Evolutionary conservation across 2,797 vertebrate genomes (phyloP).

Genomic region (Poecilia gillii): DNA sequence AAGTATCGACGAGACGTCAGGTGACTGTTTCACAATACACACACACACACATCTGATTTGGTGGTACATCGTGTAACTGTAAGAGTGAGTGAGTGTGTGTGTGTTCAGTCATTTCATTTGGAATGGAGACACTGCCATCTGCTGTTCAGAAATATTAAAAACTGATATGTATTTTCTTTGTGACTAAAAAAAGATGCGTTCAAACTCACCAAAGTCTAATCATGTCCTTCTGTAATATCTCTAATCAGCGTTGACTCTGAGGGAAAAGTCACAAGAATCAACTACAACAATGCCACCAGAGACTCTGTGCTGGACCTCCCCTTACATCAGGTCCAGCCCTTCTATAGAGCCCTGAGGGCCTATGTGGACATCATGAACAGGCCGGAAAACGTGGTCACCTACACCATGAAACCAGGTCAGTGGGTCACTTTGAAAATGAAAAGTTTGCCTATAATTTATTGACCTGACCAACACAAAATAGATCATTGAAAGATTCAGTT

Average conservation of each 20-base stretch:
- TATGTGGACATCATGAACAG: constrained; percentile 86
- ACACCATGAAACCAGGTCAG: constrained; percentile 92
- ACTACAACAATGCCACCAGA: constrained; percentile 94
- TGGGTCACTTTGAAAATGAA: constrained; percentile 11
- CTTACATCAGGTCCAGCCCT: constrained; percentile 87
- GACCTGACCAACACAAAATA: not conserved
- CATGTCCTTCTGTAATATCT: not conserved
- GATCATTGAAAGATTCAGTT: not conserved
- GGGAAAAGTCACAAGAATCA: constrained; percentile 84
- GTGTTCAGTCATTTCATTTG: constrained; percentile 20
- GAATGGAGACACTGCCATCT: constrained; percentile 73
- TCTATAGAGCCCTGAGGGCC: constrained; percentile 89
- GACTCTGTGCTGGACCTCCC: constrained; percentile 90
- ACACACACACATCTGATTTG: not conserved
- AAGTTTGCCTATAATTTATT: not conserved
- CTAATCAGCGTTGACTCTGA: constrained; percentile 83
- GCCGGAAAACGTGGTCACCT: constrained; percentile 84
- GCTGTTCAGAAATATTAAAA: constrained; percentile 46
- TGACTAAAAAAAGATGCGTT: not conserved
- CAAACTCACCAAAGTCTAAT: not conserved
- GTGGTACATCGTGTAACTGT: not conserved
- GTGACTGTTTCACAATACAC: not conserved
- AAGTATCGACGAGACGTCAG: constrained; percentile 35
- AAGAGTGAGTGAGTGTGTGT: not conserved
- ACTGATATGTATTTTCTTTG: not conserved